Base-by-base conservation (phyloP, 2,888 invertebrate genomes). In the Oscheius sp. region DNA sequence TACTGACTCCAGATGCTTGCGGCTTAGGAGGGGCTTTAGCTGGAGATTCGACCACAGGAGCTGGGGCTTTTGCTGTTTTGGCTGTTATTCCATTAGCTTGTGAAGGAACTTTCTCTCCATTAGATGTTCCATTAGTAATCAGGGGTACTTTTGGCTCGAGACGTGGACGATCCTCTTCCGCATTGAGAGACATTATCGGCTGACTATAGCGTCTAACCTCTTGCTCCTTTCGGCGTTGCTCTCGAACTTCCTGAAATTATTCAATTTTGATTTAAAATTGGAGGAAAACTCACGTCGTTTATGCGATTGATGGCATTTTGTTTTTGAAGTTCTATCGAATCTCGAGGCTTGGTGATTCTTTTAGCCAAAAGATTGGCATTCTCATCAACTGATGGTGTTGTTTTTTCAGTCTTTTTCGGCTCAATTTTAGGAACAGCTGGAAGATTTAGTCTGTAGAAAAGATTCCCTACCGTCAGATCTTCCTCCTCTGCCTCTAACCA, bases 231-330 rank as follows among this genome's bases (percentile, higher is more conserved):
- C 10, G 10, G 1, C 45, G 23, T 25, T 48, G 48, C 31, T 46
- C 64, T 20, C 48, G n/a, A 0, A 48, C 64, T 45, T 64, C 64
- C 48, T 58, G 33, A 58, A 58, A 53, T 29, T 33, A 12, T 17
- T 17, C 5, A 33, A 29, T 33, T 2, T 6, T 33, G 53, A 17
- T 8, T 20, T 53, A n/a, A 29, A 27, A 53, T 29, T n/a, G 10
- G 27, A 15, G 17, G 31, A 8, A 27, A 39, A 58, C 58, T 39
- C 27, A 65, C 65, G 20, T 66, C 66, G 20, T 66, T 53, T 3
- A 66, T 66, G 5, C 66, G 39, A 37, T 53, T 45, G 17, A 55
- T 55, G 10, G 66, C 66, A 20, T 42, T 55, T 25, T 42, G 42
- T 42, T 29, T 37, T 23, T 66, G 48, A 15, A 46, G 3, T 27